Conservation (phyloP, 2,113 vertebrate species). For the Gadus chalcogrammus region DNA sequence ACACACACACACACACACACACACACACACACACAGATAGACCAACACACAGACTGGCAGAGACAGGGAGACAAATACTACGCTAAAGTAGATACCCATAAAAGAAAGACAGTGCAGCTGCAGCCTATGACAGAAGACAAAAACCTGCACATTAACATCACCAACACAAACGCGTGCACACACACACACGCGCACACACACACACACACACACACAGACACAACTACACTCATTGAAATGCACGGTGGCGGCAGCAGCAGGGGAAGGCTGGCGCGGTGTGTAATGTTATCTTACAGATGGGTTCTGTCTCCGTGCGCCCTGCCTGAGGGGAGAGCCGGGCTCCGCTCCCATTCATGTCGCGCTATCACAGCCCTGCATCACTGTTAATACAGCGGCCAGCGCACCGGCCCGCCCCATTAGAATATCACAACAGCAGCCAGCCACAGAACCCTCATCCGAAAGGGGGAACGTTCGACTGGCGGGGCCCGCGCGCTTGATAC, state of each 20-base stretch:
- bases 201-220: slow-evolving; percentile 27
- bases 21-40: slow-evolving; percentile 10
- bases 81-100: too few relatives aligned
- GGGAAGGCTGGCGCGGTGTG: slow-evolving; percentile 54
- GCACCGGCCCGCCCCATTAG: slow-evolving; percentile 49
- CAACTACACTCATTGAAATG: slow-evolving; percentile 54
- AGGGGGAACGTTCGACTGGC: slow-evolving; percentile 37
- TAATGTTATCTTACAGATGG: slow-evolving; percentile 66
- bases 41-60: not conserved
- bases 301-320: slow-evolving; percentile 55
- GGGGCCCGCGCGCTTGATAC: slow-evolving; percentile 32
- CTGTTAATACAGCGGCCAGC: slow-evolving; percentile 46
- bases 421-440: slow-evolving; percentile 58
- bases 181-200: too few relatives aligned
- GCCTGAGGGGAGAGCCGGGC: slow-evolving; percentile 47
- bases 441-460: slow-evolving; percentile 39
- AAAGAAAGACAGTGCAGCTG: too few relatives aligned
- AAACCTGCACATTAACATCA: too few relatives aligned
- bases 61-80: too few relatives aligned
- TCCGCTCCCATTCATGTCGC: slow-evolving; percentile 62
- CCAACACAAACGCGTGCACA: too few relatives aligned
- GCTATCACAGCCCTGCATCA: slow-evolving; percentile 60
- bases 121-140: too few relatives aligned
- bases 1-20: slow-evolving; percentile 9
- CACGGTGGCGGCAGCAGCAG: slow-evolving; percentile 26